A percentile compares a stretch with the other conserved stretches of the same genome.
Evolutionary conservation across 2,797 vertebrate species (phyloP).

Genomic region (Pseudochirops corinnae): DNA sequence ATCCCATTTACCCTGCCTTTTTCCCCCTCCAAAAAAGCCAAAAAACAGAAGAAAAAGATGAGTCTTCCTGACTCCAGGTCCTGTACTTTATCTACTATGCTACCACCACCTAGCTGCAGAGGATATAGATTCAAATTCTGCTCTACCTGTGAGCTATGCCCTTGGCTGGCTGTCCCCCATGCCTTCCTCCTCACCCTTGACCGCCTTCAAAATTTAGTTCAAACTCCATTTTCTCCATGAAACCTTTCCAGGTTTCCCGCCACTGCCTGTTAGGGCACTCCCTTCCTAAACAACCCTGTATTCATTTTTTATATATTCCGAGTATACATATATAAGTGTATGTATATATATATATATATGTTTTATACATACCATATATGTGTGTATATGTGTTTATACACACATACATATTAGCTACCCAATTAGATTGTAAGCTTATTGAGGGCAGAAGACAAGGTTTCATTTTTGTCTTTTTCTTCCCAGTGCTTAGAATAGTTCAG

Average conservation of each 20-base stretch:
- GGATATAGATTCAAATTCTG: background rate
- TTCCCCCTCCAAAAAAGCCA: too few species aligned
- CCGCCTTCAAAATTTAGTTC: background rate
- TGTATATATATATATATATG: too few species aligned
- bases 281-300: background rate
- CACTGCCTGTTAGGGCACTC: background rate
- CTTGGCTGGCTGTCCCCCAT: background rate
- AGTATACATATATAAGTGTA: background rate
- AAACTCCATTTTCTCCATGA: background rate
- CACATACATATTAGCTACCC: background rate
- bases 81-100: background rate
- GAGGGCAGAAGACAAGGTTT: background rate
- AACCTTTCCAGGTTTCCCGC: background rate
- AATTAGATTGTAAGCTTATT: too few species aligned
- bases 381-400: fast-evolving
- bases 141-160: background rate
- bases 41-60: too few species aligned
- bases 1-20: too few species aligned
- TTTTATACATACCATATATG: background rate
- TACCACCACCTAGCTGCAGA: background rate
- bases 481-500: background rate
- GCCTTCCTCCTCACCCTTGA: background rate
- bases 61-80: background rate
- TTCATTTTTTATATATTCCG: background rate
- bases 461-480: background rate